Evolutionary conservation across 2,888 invertebrate species (phyloP), one percentile per base, ranked within the genome.

Genomic region (Dioctria rufipes): DNA sequence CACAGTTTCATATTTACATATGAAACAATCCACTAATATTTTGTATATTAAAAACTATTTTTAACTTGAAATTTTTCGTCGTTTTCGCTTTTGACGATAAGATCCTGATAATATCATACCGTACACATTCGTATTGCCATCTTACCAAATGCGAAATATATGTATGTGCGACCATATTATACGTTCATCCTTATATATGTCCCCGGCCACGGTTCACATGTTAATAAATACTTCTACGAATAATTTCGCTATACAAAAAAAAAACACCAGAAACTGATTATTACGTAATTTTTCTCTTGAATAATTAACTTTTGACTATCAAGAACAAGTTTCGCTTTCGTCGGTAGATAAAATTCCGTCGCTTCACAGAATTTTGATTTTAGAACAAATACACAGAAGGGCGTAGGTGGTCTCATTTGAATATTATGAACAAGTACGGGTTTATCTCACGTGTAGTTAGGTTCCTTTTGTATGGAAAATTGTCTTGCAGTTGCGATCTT

Each of bases 281-380:
- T 69, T 69, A 69, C 69, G 69, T 69, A 69, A 69, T 69, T 67
- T 67, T 69, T 51, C 51, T 11, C 54, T 54, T 39, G 51, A 49
- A 49, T 51, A 49, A 25, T 69, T 51, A 43, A 49, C 69, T n/a
- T 13, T 49, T 37, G 25, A 11, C 4, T 37, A 49, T 69, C 51
- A 51, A 46, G 46, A 69, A 69, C 69, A 69, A 69, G 69, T 69
- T 69, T 69, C 11, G 49, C 69, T 37, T 69, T 69, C 25, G 25
- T 25, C 51, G 69, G 51, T 69, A 51, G 49, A 5, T 43, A 46
- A 43, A 67, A 46, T 46, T 67, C 67, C 46, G 69, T 37, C 39
- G 6, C 49, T 37, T 69, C 37, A 39, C 9, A 9, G 51, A 54
- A 8, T 37, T 67, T 25, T 25, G 25, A 25, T 25, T 25, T 25